Conservation (phyloP, 2,888 invertebrate species). For the Hypena proboscidalis region DNA sequence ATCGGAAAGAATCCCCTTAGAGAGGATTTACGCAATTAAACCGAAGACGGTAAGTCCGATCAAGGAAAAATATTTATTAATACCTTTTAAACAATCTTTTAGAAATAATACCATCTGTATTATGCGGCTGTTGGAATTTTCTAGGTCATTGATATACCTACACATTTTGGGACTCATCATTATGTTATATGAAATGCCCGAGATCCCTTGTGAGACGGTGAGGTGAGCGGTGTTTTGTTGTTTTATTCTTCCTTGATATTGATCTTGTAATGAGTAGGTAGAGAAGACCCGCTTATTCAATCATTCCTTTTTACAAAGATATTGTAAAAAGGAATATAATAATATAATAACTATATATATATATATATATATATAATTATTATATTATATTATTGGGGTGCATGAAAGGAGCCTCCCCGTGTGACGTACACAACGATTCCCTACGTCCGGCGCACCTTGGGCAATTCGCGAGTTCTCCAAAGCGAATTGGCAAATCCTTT, state of each 20-base stretch:
- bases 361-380: no score
- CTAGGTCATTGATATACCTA: slow-evolving; percentile 3
- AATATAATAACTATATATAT: no score
- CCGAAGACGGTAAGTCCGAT: slow-evolving; percentile 55
- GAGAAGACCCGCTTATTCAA: no score
- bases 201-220: not conserved
- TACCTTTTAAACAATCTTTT: slow-evolving; percentile 57
- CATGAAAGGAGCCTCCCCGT: no score
- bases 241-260: slow-evolving; percentile 10
- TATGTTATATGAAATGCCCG: slow-evolving; percentile 1
- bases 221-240: slow-evolving; percentile 1
- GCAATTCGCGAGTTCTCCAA: no score
- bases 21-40: slow-evolving; percentile 80
- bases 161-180: slow-evolving; percentile 3
- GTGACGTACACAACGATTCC: no score
- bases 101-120: slow-evolving; percentile 35
- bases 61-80: slow-evolving; percentile 61
- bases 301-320: no score
- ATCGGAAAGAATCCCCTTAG: slow-evolving; percentile 63
- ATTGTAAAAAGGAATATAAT: no score
- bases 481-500: no score
- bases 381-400: no score
- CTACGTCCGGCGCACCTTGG: no score
- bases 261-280: no score
- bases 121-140: slow-evolving; percentile 5